Percentiles rank a stretch among this genome's conserved stretches.
Evolutionary conservation across 2,888 invertebrate species (phyloP).

Genomic region (Noctua pronuba): DNA sequence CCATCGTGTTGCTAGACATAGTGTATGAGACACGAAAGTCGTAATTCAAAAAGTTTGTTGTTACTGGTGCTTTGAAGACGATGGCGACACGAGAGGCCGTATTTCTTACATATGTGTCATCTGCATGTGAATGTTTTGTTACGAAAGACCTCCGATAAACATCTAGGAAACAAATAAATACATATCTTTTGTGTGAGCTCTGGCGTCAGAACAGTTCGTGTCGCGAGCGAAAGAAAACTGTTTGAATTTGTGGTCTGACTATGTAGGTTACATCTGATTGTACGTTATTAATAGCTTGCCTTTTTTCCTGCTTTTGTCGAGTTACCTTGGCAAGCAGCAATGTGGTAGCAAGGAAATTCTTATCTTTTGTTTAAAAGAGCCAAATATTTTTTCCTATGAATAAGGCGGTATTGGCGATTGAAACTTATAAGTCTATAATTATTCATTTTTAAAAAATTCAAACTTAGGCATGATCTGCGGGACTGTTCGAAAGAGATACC

Average conservation of each 20-base stretch:
- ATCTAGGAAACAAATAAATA: conserved; percentile 20
- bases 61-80: conserved; percentile 43
- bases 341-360: background rate
- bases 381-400: background rate
- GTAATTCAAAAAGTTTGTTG: conserved; percentile 78
- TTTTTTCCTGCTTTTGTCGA: background rate
- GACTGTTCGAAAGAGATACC: too few relatives aligned
- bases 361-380: background rate
- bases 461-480: too few relatives aligned
- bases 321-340: background rate
- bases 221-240: conserved; percentile 22
- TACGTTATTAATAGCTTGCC: conserved; percentile 42
- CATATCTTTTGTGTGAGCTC: background rate
- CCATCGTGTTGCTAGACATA: conserved; percentile 75
- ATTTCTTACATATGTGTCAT: conserved; percentile 49
- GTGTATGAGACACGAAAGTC: conserved; percentile 80
- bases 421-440: background rate
- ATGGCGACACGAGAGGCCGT: conserved; percentile 61
- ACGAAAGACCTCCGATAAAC: conserved; percentile 31
- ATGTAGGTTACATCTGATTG: conserved; percentile 43
- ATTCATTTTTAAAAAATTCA: too few relatives aligned
- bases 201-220: conserved; percentile 27
- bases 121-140: conserved; percentile 42
- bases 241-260: conserved; percentile 19
- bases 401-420: background rate